A percentile compares a stretch with the other conserved stretches of the same genome.
Conservation (phyloP, 2,888 invertebrate genomes). For the Alloplasta piceator region DNA sequence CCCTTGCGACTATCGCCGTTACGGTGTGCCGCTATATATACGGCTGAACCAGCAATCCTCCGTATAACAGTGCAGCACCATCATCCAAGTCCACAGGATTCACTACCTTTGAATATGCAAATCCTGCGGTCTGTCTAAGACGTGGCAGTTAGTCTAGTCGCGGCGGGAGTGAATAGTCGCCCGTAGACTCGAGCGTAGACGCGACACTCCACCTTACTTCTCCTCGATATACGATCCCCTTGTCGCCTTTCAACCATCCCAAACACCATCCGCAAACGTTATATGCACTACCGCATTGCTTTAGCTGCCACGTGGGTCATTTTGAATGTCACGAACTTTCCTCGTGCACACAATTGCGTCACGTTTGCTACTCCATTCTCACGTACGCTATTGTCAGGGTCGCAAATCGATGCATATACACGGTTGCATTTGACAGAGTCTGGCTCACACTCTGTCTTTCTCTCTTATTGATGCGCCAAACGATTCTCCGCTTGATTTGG, state of each 20-base stretch:
- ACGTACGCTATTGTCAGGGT: neutral
- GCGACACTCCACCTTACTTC: conserved; percentile 7
- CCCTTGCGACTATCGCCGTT: conserved; percentile 57
- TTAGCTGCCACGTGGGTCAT: conserved; percentile 50
- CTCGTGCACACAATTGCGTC: conserved; percentile 13
- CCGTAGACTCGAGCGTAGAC: conserved; percentile 50
- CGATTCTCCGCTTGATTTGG: conserved; percentile 23
- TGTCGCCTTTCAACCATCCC: conserved; percentile 44
- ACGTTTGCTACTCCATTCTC: conserved; percentile 25
- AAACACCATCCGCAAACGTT: conserved; percentile 38
- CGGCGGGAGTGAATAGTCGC: conserved; percentile 66
- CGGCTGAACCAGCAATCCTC: conserved; percentile 27
- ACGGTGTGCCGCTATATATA: conserved; percentile 34
- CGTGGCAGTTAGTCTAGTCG: conserved; percentile 72
- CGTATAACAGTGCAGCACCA: conserved; percentile 32
- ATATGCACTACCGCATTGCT: conserved; percentile 39
- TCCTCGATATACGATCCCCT: neutral
- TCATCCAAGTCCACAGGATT: conserved; percentile 71
- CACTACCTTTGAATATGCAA: conserved; percentile 78
- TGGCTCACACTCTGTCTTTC: neutral
- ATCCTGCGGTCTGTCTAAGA: conserved; percentile 74
- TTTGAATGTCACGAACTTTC: conserved; percentile 38
- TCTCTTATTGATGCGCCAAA: neutral
- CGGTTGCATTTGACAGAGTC: conserved; percentile 19
- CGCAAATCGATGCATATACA: conserved; percentile 10